Conservation (phyloP, 2,797 vertebrate species). For the Sebastes cheni region DNA sequence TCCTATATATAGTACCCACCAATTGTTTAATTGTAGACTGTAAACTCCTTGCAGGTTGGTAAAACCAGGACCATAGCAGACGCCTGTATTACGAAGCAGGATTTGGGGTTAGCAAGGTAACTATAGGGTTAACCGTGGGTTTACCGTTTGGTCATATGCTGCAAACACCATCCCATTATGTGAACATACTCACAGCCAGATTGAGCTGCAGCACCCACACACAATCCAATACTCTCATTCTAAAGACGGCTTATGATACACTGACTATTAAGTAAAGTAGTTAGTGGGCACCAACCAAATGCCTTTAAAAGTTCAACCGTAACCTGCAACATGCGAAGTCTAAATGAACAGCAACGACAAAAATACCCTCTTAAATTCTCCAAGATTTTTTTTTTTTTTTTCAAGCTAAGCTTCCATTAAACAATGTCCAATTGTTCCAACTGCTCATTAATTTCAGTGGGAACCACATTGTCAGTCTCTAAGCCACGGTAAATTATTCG, state of each 20-base stretch:
- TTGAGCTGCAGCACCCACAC: neutral
- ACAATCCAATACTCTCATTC: neutral
- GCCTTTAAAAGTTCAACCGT: neutral
- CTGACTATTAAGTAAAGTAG: neutral
- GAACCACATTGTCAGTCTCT: conserved; percentile 41
- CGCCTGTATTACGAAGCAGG: neutral
- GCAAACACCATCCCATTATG: too few relatives aligned
- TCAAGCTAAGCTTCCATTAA: conserved; percentile 31
- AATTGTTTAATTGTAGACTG: neutral
- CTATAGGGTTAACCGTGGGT: too few relatives aligned
- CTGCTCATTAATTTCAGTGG: conserved; percentile 52
- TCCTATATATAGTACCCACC: neutral
- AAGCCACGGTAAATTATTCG: conserved; percentile 48
- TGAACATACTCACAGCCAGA: too few relatives aligned
- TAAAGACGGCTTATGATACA: neutral
- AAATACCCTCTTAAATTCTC: neutral
- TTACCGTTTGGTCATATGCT: too few relatives aligned
- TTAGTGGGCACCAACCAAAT: neutral
- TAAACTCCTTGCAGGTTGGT: neutral
- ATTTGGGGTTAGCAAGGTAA: too few relatives aligned
- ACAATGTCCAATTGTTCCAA: conserved; percentile 50
- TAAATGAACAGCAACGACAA: neutral
- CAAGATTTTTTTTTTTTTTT: neutral
- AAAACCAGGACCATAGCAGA: neutral
- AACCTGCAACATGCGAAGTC: neutral